Evolutionary conservation across 1,140 invertebrate genomes (phyloP), one percentile per base, ranked within the genome.

Genomic region (Drosophila micromelanica): DNA sequence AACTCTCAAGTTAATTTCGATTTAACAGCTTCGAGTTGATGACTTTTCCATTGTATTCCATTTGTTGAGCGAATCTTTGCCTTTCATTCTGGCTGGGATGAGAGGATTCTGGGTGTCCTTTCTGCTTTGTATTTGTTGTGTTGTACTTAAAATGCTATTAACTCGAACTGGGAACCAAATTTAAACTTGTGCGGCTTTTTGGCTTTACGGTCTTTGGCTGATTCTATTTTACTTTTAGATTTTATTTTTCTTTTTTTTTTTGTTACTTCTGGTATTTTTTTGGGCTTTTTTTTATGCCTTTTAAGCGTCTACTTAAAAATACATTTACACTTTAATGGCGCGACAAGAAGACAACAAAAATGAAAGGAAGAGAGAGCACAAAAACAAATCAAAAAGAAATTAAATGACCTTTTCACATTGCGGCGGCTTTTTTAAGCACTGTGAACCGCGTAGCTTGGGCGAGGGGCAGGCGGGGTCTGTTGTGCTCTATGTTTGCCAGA

Each of bases 351-450:
- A 61, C 62, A 42, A 52, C 37, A 11, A 37, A 57, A 51, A 67
- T 46, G 0, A 27, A 12, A 11, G 9, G 45, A 13, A 27, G 27
- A 27, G 23, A 27, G 27, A 27, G 27, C 27, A 27, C 27, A 70
- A 78, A 78, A 87, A 89, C 84, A 90, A 89, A 89, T 89, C 84
- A 89, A 89, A 89, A 89, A 89, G 84, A 90, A 90, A 89, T 89
- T 89, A 89, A 90, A 75, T 90, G 84, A 89, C 84, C 84, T 89
- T 89, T 89, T 90, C 80, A 84, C 78, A 73, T 87, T 61, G 75
- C 62, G 73, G 57, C 48, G 75, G 70, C 61, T 51, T 35, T 51
- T 51, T 30, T 27, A 43, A 45, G 55, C 23, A 32, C 48, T 35
- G 27, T 23, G 27, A 51, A 51, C 27, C 15, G 5, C 13, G 13